These are phyloP conservation scores for Nymphalis urticae DNA, from an alignment of 2,888 invertebrate genomes.

Conservation along the genomic window DNA sequence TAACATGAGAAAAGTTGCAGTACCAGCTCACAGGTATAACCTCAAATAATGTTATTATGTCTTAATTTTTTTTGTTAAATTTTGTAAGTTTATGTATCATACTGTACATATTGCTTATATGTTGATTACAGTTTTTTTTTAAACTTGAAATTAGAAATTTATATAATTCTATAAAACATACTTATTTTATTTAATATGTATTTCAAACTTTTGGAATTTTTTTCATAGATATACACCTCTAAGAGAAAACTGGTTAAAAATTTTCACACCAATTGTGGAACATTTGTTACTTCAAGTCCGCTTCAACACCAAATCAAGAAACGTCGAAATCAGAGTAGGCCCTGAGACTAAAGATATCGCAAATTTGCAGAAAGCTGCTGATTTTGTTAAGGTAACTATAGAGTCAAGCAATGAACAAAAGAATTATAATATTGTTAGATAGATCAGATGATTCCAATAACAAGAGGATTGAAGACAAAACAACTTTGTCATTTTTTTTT, in stretches of 20 bases:
- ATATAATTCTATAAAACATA: not conserved
- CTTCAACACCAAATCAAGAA: constrained; percentile 94
- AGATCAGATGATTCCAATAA: not conserved
- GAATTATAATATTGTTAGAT: no score
- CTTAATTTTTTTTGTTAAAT: no score
- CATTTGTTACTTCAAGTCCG: constrained; percentile 96
- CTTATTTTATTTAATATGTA: not conserved
- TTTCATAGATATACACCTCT: constrained; percentile 90
- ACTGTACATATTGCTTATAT: no score
- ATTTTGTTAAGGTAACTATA: constrained; percentile 90
- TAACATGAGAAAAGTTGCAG: constrained; percentile 87
- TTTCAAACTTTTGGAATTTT: not conserved
- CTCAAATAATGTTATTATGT: constrained; percentile 42
- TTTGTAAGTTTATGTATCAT: no score
- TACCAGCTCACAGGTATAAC: constrained; percentile 91
- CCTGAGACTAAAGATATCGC: constrained; percentile 91
- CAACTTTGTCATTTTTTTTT: no score
- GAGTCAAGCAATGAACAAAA: not conserved
- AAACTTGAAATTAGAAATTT: no score
- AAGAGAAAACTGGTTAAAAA: constrained; percentile 98
- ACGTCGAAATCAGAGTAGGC: constrained; percentile 91
- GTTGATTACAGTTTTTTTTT: no score
- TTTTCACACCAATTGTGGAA: constrained; percentile 97
- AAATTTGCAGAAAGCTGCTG: constrained; percentile 97
- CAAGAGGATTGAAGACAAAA: no score